Percentiles rank a stretch among this genome's conserved stretches.
phyloP scores from a whole-genome alignment of 2,113 vertebrate genomes.

The Amblyopsis rosae region DNA sequence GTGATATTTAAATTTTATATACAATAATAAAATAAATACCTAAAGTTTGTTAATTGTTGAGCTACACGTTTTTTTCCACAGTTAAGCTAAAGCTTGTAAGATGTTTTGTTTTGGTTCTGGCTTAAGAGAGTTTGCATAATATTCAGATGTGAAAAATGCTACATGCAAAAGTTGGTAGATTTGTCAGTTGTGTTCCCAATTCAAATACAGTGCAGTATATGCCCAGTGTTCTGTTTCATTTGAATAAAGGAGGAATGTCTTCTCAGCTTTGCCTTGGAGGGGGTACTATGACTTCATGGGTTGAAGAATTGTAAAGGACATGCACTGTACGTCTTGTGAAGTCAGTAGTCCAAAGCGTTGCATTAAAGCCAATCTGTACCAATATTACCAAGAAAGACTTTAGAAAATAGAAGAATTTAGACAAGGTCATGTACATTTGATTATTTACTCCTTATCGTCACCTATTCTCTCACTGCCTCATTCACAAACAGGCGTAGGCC shows the following conservation, averaged over 20 bases:
- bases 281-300: neutral
- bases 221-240: neutral
- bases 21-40: too few species aligned
- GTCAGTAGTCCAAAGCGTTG: neutral
- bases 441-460: neutral
- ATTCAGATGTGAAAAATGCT: conserved; percentile 9
- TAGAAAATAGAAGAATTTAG: neutral
- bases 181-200: too few species aligned
- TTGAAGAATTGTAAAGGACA: neutral
- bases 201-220: neutral
- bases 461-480: neutral
- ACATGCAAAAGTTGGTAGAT: neutral
- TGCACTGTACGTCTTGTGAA: neutral
- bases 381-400: neutral
- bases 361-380: neutral
- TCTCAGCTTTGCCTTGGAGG: too few species aligned
- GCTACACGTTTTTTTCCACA: neutral
- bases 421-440: neutral
- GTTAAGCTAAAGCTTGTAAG: neutral
- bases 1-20: too few species aligned
- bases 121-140: neutral
- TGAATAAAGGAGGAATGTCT: too few species aligned
- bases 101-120: neutral
- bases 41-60: too few species aligned
- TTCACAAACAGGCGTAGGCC: neutral